A percentile compares a stretch with the other conserved stretches of the same genome.
These are phyloP conservation scores for Embiotoca jacksoni DNA, from an alignment of 2,113 vertebrate species.

Conservation along the genomic window DNA sequence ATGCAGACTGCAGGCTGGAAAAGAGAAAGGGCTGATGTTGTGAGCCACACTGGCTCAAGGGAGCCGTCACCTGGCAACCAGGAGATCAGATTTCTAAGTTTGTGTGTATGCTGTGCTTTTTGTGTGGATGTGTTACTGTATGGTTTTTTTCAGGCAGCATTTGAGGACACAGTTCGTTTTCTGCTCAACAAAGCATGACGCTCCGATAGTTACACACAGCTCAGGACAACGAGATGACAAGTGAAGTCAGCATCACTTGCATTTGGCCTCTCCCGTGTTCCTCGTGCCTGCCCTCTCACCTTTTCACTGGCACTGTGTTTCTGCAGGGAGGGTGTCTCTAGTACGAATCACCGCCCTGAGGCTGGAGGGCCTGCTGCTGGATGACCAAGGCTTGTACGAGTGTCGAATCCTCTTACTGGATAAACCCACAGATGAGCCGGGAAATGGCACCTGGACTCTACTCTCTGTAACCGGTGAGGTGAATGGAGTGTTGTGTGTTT, in stretches of 20 bases:
- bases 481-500: background rate
- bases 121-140: background rate
- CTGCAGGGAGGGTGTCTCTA: slow-evolving; percentile 89
- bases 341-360: slow-evolving; percentile 86
- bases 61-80: slow-evolving; percentile 83
- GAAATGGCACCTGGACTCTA: slow-evolving; percentile 91
- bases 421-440: slow-evolving; percentile 86
- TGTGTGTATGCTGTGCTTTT: slow-evolving; percentile 21
- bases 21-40: slow-evolving; percentile 56
- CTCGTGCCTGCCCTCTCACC: slow-evolving; percentile 7
- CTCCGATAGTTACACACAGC: slow-evolving; percentile 12
- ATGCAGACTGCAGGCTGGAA: slow-evolving; percentile 41
- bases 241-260: slow-evolving; percentile 26
- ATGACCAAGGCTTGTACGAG: slow-evolving; percentile 95
- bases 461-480: slow-evolving; percentile 90
- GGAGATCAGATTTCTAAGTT: slow-evolving; percentile 72
- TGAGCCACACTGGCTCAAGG: slow-evolving; percentile 49
- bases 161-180: slow-evolving; percentile 30
- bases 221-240: slow-evolving; percentile 31
- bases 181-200: background rate
- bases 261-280: background rate
- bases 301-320: slow-evolving; percentile 12
- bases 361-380: slow-evolving; percentile 84
- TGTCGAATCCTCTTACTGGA: slow-evolving; percentile 92
- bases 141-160: slow-evolving; percentile 19